Evolutionary conservation across 2,888 invertebrate species (phyloP).

Genomic region (Apomyelois bistriatella): DNA sequence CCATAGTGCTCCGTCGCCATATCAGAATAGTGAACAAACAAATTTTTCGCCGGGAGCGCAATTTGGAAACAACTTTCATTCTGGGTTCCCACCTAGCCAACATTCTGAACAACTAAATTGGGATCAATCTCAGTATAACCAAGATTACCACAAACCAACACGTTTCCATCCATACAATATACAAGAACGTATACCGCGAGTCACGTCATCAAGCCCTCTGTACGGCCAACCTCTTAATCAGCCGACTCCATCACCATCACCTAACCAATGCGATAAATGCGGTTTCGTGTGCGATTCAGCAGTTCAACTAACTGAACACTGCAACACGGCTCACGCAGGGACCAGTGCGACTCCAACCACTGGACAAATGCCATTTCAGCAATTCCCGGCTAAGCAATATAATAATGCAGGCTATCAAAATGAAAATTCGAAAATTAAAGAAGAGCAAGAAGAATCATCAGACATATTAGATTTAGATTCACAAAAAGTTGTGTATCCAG

Average conservation of each 20-base stretch:
- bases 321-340: slow-evolving; percentile 83
- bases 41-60: slow-evolving; percentile 79
- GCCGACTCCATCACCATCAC: slow-evolving; percentile 85
- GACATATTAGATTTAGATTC: slow-evolving; percentile 93
- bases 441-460: slow-evolving; percentile 85
- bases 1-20: slow-evolving; percentile 84
- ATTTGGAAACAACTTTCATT: slow-evolving; percentile 73
- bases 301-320: slow-evolving; percentile 86
- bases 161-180: slow-evolving; percentile 77
- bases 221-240: slow-evolving; percentile 81
- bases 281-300: slow-evolving; percentile 89
- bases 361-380: slow-evolving; percentile 74
- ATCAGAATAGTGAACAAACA: slow-evolving; percentile 80
- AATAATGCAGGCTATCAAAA: slow-evolving; percentile 66
- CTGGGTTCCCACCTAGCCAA: slow-evolving; percentile 73
- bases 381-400: slow-evolving; percentile 72
- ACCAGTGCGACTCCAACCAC: slow-evolving; percentile 59
- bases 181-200: slow-evolving; percentile 76
- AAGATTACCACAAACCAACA: slow-evolving; percentile 66
- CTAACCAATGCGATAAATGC: slow-evolving; percentile 91
- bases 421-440: slow-evolving; percentile 76
- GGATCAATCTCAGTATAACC: slow-evolving; percentile 71
- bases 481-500: slow-evolving; percentile 91
- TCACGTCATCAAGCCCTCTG: slow-evolving; percentile 76
- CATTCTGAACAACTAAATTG: slow-evolving; percentile 72